These are phyloP conservation scores for Brienomyrus brachyistius DNA, from an alignment of 2,113 vertebrate genomes.

Conservation along the genomic window DNA sequence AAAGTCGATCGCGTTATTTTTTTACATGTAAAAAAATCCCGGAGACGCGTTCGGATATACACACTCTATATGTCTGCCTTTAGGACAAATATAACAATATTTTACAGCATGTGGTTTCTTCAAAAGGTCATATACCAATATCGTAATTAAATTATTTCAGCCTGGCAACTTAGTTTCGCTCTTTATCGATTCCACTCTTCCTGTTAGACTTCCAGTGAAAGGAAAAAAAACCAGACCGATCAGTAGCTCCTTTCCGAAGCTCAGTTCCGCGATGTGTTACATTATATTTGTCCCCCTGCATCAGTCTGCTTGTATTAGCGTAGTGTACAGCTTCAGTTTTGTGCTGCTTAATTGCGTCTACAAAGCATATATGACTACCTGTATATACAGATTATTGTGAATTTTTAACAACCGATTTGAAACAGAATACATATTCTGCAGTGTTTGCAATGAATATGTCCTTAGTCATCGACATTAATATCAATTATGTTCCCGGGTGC, in stretches of 20 bases:
- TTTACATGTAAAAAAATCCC: slow-evolving; percentile 7
- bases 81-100: not conserved
- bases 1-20: slow-evolving; percentile 11
- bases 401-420: not conserved
- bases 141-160: not conserved
- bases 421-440: not conserved
- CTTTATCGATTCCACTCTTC: slow-evolving; percentile 21
- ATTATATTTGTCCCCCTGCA: slow-evolving; percentile 50
- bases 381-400: not conserved
- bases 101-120: not conserved
- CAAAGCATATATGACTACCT: not conserved
- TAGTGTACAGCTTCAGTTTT: not conserved
- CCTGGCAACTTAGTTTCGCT: slow-evolving; percentile 13
- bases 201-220: slow-evolving; percentile 27
- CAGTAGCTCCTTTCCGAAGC: not conserved
- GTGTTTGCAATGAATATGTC: not conserved
- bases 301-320: not conserved
- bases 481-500: not conserved
- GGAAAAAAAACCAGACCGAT: slow-evolving; percentile 13
- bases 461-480: not conserved
- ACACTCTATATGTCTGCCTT: not conserved
- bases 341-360: not conserved
- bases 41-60: not conserved
- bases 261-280: slow-evolving; percentile 59
- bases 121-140: not conserved